Evolutionary conservation across 2,113 vertebrate genomes (phyloP).

Genomic region (Orthochromis indermauri): DNA sequence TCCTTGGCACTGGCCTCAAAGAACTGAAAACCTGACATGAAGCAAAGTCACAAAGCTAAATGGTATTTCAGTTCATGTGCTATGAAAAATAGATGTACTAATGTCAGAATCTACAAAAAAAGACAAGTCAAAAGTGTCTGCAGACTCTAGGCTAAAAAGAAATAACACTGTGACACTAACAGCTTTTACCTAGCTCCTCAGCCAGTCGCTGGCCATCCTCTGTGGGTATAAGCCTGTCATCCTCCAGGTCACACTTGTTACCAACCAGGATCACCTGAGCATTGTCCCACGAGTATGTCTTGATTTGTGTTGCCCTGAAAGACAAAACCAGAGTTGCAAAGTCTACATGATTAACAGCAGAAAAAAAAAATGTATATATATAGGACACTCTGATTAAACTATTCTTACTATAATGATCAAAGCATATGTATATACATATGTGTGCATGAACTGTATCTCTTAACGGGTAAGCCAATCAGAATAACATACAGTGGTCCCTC

Average conservation of each 20-base stretch:
- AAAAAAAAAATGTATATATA: not conserved
- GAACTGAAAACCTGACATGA: constrained; percentile 80
- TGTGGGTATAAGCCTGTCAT: constrained; percentile 74
- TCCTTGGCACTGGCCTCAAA: constrained; percentile 92
- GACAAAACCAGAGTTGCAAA: not conserved
- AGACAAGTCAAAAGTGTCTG: not conserved
- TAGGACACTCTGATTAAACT: not conserved
- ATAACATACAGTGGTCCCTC: not conserved
- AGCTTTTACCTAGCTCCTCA: constrained; percentile 72
- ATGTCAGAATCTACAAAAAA: not conserved
- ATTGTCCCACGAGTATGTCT: constrained; percentile 83
- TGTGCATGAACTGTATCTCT: not conserved
- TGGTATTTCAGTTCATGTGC: not conserved
- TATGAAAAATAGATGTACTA: not conserved
- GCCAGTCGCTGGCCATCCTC: constrained; percentile 76
- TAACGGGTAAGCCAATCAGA: not conserved
- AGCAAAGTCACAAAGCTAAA: not conserved
- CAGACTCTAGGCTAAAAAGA: not conserved
- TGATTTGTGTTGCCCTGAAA: constrained; percentile 82
- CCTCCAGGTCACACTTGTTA: constrained; percentile 84
- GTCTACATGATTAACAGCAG: not conserved
- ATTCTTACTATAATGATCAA: not conserved
- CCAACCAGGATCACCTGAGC: constrained; percentile 81
- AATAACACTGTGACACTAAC: not conserved
- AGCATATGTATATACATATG: not conserved